Evolutionary conservation across 1,140 invertebrate genomes (phyloP), one percentile per base, ranked within the genome.

Genomic region (Oncopodura yosiiana): DNA sequence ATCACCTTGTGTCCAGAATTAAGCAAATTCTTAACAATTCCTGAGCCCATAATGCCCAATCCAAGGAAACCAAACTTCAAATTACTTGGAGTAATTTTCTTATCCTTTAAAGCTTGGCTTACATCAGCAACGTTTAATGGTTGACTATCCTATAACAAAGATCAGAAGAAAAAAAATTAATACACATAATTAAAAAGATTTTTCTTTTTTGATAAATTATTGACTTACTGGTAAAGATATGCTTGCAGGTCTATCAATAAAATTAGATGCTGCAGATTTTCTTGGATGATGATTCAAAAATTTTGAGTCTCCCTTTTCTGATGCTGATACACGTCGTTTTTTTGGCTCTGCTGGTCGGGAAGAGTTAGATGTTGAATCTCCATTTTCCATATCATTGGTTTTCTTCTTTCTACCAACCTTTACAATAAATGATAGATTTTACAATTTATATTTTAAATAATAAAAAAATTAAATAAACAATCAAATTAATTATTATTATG

Each of bases 21-120:
- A 59, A 96, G 79, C 18, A 97, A 75, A 70, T 95, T 94, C 75
- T 91, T 93, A 1, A 96, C 90, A 66, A 96, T 91, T 18, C 89
- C 88, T 38, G 84, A 83, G n/a, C 93, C 93, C 86, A 97, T 96
- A 64, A 90, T 92, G 36, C 93, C 92, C 8, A 96, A 76, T 1
- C 94, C 94, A 30, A 97, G 78, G 70, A 96, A 96, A 12, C 94
- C 94, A 68, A 96, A 94, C 66, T 83, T 90, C 68, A 89, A 79
- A 50, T 78, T 78, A 11, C 89, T 92, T 2, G 91, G 83, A 49
- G 80, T 78, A 54, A 95, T 91, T 57, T 90, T 86, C 68, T 90
- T 91, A 53, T 86, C 82, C 66, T 85, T 83, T 3, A 90, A 69
- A 0, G 83, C 83, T 63, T 88, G 81, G 1, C 86, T 84, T 1